Conservation (phyloP, 1,140 invertebrate genomes). For the Mizuhopecten yessoensis region DNA sequence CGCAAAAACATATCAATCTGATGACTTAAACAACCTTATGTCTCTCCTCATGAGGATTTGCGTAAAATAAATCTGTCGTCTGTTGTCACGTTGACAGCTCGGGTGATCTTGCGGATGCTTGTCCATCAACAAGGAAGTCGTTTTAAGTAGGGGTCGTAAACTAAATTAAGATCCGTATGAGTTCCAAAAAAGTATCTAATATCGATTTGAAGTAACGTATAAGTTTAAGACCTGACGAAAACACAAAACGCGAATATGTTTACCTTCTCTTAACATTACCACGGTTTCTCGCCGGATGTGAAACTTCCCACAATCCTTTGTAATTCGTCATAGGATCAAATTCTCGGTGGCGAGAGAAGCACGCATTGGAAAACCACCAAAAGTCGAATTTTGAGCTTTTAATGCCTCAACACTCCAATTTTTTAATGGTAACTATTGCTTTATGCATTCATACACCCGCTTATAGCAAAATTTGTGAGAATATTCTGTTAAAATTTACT, state of each 20-base stretch:
- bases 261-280: not conserved
- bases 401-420: not conserved
- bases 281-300: slow-evolving; percentile 36
- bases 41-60: too few relatives aligned
- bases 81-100: too few relatives aligned
- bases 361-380: slow-evolving; percentile 13
- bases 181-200: too few relatives aligned
- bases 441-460: not conserved
- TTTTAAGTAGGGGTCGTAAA: too few relatives aligned
- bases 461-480: not conserved
- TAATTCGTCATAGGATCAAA: slow-evolving; percentile 29
- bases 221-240: not conserved
- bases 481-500: not conserved
- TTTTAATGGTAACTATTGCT: slow-evolving; percentile 19
- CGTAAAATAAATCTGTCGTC: too few relatives aligned
- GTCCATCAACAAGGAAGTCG: too few relatives aligned
- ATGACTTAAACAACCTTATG: too few relatives aligned
- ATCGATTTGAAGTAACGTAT: not conserved
- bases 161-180: too few relatives aligned
- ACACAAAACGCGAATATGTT: not conserved
- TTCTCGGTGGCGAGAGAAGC: not conserved
- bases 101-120: too few relatives aligned
- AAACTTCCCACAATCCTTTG: slow-evolving; percentile 33
- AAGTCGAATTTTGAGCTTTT: not conserved
- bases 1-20: too few relatives aligned